These are phyloP conservation scores for Otocyon megalotis DNA, from an alignment of 2,113 vertebrate genomes.

Conservation along the genomic window DNA sequence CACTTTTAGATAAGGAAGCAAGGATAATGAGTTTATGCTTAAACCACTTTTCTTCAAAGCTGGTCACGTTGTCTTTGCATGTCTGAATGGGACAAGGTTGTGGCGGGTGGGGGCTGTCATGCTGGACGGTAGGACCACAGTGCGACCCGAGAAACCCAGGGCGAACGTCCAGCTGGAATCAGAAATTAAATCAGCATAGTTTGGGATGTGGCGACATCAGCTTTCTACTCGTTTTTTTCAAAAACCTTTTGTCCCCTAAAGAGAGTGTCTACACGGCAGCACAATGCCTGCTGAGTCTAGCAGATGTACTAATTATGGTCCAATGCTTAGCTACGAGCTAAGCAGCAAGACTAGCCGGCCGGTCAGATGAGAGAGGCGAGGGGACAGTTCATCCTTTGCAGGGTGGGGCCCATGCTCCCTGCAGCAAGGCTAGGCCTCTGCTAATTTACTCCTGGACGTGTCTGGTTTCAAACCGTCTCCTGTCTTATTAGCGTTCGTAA, in stretches of 20 bases:
- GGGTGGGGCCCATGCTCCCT: too few species aligned
- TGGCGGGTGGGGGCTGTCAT: not conserved
- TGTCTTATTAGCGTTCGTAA: not conserved
- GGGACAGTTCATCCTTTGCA: fast-evolving
- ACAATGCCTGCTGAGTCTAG: not conserved
- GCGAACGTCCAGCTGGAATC: too few species aligned
- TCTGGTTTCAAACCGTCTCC: not conserved
- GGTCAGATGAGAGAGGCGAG: not conserved
- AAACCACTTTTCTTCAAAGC: not conserved
- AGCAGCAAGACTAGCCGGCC: not conserved
- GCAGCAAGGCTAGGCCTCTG: not conserved
- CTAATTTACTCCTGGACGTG: too few species aligned
- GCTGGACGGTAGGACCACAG: fast-evolving
- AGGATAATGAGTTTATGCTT: not conserved
- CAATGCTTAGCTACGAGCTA: fast-evolving
- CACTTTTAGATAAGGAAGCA: not conserved
- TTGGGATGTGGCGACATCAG: not conserved
- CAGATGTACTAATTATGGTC: not conserved
- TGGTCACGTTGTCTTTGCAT: not conserved
- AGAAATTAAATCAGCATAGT: too few species aligned
- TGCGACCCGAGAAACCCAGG: not conserved
- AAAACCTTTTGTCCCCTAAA: not conserved
- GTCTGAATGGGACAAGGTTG: too few species aligned
- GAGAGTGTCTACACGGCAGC: not conserved
- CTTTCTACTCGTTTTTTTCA: not conserved